These are phyloP conservation scores for Boloria euphrosyne DNA, from an alignment of 2,888 invertebrate genomes.

Conservation along the genomic window DNA sequence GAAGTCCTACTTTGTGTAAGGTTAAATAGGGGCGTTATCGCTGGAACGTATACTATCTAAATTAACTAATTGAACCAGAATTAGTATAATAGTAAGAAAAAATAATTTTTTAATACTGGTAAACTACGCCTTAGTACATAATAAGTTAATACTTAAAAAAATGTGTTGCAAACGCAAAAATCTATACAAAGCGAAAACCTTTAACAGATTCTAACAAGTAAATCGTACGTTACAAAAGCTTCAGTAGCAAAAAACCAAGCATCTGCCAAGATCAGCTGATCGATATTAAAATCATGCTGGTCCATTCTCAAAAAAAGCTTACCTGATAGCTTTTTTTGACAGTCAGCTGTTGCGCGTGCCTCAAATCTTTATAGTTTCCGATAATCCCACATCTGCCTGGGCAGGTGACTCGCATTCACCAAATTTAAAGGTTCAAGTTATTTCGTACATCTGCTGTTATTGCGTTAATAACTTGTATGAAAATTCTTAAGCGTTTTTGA, in stretches of 20 bases:
- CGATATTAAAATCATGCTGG: slow-evolving; percentile 38
- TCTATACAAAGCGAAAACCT: too few relatives aligned
- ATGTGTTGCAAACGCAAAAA: too few relatives aligned
- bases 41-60: too few relatives aligned
- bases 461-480: slow-evolving; percentile 11
- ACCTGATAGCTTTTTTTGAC: slow-evolving; percentile 61
- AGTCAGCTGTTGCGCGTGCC: slow-evolving; percentile 72
- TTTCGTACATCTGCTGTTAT: slow-evolving; percentile 35
- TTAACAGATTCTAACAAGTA: too few relatives aligned
- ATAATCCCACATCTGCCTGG: slow-evolving; percentile 66
- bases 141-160: too few relatives aligned
- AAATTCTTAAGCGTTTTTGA: slow-evolving; percentile 14
- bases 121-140: too few relatives aligned
- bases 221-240: background rate
- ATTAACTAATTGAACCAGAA: too few relatives aligned
- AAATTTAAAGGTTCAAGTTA: slow-evolving; percentile 46
- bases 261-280: slow-evolving; percentile 61
- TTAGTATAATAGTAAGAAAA: too few relatives aligned
- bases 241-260: slow-evolving; percentile 6
- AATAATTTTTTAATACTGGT: too few relatives aligned
- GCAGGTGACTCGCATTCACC: slow-evolving; percentile 70
- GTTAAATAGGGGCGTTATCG: too few relatives aligned
- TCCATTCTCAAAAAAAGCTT: slow-evolving; percentile 29
- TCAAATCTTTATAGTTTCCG: slow-evolving; percentile 64
- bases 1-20: too few relatives aligned